Conservation (phyloP, 2,113 vertebrate species). For the Anolis carolinensis region DNA sequence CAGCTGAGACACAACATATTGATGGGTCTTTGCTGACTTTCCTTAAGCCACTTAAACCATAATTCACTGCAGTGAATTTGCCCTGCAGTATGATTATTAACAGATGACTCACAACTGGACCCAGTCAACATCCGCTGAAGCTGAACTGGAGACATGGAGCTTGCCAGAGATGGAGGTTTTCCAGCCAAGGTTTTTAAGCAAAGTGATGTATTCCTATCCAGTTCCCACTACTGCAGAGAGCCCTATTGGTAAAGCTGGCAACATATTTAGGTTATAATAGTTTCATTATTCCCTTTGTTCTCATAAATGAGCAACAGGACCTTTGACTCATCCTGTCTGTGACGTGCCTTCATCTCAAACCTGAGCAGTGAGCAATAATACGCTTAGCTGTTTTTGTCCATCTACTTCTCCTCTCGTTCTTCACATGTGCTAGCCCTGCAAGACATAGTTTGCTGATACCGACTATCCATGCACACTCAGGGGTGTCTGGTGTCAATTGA, state of each 20-base stretch:
- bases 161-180: neutral
- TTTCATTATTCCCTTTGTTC: accelerated
- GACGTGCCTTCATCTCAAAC: neutral
- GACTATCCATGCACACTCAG: no score
- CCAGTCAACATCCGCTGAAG: neutral
- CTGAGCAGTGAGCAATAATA: accelerated
- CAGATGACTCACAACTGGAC: neutral
- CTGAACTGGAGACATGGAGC: neutral
- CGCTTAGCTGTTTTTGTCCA: accelerated
- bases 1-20: neutral
- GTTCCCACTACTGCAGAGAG: neutral
- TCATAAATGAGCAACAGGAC: neutral
- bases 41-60: neutral
- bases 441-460: no score
- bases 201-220: neutral
- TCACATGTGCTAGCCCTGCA: no score
- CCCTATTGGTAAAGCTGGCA: neutral
- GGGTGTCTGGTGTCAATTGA: no score
- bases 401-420: no score
- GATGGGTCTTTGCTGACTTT: neutral
- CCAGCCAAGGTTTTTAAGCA: neutral
- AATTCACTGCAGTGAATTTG: neutral
- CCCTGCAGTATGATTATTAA: neutral
- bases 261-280: neutral
- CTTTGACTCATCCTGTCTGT: neutral